Base-by-base conservation (phyloP, 2,113 vertebrate genomes). In the Otus sunia region DNA sequence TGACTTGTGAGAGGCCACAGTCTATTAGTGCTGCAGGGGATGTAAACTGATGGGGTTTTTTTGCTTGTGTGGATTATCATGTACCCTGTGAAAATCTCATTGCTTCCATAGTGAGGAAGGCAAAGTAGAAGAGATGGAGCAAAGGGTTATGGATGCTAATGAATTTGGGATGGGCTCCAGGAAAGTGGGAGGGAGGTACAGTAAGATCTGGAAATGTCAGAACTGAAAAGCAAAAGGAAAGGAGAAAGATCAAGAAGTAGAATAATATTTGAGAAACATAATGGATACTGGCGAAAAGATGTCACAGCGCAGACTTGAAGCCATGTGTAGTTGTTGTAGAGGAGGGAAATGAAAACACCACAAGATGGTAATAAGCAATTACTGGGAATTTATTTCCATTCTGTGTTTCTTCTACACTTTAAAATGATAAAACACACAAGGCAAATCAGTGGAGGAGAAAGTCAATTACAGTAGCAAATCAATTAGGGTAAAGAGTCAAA, bases 401-500 rank as follows among this genome's bases (percentile, higher is more conserved):
- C 69, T 92, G 68, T 93, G 72, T 96, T 96, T 95, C 74, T 96
- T 94, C 82, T 93, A 53, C 85, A 83, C 86, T 94, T 96, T 82
- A 72, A 91, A 95, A 94, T 69, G 39, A 88, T 88, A 88, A 96
- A 96, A 92, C 71, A 80, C 84, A 89, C 88, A 80, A 69, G 75
- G 92, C 82, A 94, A 95, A 94, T 93, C 96, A 93, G 89, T 79
- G 56, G 78, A 96, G 92, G 88, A 86, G 95, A 94, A 97, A 95
- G 93, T 96, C 94, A 93, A 97, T 96, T 95, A 95, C 85, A 92
- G 96, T 90, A 90, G 85, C 92, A 95, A 97, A 97, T 96, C 96
- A 96, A 97, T 96, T 97, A 96, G 85, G 85, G 78, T 96, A 88
- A 97, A 93, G 90, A 96, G 94, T 96, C 96, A 96, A 97, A 96